Evolutionary conservation across 1,140 invertebrate species (phyloP).

Genomic region (Bathynomus jamesi): DNA sequence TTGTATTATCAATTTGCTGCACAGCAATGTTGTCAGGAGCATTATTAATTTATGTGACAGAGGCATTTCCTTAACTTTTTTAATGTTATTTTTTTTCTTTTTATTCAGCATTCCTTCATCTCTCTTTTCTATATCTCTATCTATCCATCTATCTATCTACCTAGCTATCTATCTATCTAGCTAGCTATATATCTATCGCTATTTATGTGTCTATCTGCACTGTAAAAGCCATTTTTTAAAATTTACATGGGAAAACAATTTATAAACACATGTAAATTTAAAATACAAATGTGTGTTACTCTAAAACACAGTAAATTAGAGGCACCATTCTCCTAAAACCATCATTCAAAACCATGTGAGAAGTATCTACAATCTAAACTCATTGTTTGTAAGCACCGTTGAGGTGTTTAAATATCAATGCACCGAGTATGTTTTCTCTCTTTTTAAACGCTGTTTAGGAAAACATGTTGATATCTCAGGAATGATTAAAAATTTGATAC

Average conservation of each 20-base stretch:
- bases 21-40: too few species aligned
- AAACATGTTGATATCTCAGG: too few species aligned
- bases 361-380: too few species aligned
- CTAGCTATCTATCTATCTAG: not conserved
- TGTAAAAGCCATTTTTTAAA: not conserved
- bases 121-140: not conserved
- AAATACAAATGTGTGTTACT: not conserved
- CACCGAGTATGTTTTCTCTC: not conserved
- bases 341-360: too few species aligned
- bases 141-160: not conserved
- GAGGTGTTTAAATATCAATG: not conserved
- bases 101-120: not conserved
- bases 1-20: too few species aligned
- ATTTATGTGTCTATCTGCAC: not conserved
- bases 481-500: too few species aligned
- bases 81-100: too few species aligned
- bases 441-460: too few species aligned
- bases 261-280: not conserved
- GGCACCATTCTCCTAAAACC: not conserved
- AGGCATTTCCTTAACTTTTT: too few species aligned
- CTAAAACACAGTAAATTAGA: not conserved
- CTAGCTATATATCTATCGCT: not conserved
- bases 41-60: too few species aligned
- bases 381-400: not conserved
- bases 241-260: not conserved